Evolutionary conservation across 1,140 invertebrate genomes (phyloP).

Genomic region (Metaphire vulgaris): DNA sequence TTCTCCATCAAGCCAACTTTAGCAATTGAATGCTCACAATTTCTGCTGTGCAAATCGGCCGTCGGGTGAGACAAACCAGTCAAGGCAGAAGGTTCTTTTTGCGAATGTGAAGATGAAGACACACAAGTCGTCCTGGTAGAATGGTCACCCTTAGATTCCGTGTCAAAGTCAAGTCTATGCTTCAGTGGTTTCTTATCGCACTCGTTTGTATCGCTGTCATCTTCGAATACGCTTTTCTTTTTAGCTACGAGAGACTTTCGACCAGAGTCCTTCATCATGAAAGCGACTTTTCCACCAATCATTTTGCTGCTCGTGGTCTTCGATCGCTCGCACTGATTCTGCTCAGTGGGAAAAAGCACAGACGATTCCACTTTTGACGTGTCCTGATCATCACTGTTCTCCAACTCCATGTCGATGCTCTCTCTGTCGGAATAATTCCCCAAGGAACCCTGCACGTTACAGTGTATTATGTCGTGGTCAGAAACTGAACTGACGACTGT

Average conservation of each 20-base stretch:
- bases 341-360: neutral
- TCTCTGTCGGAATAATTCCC: neutral
- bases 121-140: neutral
- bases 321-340: neutral
- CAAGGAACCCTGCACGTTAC: no score
- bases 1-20: no score
- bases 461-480: no score
- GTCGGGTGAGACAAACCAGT: no score
- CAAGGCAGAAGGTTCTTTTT: neutral
- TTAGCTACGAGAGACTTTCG: neutral
- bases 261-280: neutral
- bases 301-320: neutral
- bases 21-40: no score
- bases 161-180: neutral
- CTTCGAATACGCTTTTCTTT: neutral
- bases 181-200: neutral
- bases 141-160: neutral
- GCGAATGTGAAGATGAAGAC: neutral
- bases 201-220: neutral
- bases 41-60: no score
- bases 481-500: no score
- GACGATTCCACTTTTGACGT: neutral
- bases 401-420: neutral
- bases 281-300: neutral
- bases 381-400: neutral